Percentiles rank a stretch among this genome's conserved stretches.
phyloP scores from a whole-genome alignment of 1,140 invertebrate species.

The Lepeophtheirus salmonis region DNA sequence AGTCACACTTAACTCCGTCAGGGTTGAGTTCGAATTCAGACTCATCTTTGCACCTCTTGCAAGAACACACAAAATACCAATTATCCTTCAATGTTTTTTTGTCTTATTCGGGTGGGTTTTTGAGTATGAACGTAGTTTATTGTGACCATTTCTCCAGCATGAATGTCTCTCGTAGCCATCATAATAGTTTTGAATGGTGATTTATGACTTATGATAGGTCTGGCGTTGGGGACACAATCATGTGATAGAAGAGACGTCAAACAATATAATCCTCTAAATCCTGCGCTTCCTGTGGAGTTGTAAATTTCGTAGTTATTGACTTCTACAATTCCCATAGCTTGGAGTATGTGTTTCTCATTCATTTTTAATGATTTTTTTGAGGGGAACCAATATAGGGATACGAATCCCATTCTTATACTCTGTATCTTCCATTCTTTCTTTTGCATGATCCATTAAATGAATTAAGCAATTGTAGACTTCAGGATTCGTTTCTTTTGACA shows the following conservation, averaged over 20 bases:
- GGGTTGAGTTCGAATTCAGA: neutral
- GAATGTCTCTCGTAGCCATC: neutral
- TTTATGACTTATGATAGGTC: neutral
- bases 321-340: neutral
- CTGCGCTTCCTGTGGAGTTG: neutral
- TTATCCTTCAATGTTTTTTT: neutral
- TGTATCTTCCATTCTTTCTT: neutral
- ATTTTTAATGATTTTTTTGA: constrained; percentile 1
- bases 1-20: neutral
- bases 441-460: neutral
- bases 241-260: neutral
- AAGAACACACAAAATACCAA: neutral
- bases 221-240: neutral
- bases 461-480: neutral
- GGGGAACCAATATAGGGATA: neutral
- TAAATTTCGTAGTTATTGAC: neutral
- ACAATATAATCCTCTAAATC: neutral
- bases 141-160: neutral
- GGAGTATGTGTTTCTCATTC: neutral
- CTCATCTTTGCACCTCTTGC: neutral
- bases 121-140: neutral
- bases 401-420: neutral
- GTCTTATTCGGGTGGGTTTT: neutral
- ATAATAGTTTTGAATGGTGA: neutral
- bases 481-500: neutral